Conservation (phyloP, 64 coral and sea anemone species). For the Catalaphyllia jardinei region DNA sequence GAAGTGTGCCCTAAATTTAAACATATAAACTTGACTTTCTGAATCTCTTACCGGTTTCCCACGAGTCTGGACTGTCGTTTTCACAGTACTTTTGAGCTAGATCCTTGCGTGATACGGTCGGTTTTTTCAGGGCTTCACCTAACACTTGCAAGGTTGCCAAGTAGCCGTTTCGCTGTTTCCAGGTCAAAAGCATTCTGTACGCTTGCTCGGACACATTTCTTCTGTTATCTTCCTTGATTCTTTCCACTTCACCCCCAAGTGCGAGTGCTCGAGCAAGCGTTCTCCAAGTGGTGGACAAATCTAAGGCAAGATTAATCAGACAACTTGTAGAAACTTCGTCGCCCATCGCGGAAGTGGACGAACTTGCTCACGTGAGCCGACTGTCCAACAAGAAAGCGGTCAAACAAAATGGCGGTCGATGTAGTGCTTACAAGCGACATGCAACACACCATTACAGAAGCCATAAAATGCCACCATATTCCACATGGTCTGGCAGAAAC, state of each 20-base stretch:
- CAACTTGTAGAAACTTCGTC: neutral
- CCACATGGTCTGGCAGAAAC: constrained; percentile 21
- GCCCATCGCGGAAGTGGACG: neutral
- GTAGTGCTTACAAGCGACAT: constrained; percentile 31
- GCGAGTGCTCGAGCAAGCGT: neutral
- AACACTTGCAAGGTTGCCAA: constrained; percentile 14
- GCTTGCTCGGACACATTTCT: constrained; percentile 6
- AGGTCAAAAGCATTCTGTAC: constrained; percentile 17
- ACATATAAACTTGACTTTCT: neutral
- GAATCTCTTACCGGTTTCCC: neutral
- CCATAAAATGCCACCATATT: neutral
- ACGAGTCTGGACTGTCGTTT: neutral
- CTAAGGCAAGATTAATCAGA: constrained; percentile 19
- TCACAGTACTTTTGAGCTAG: constrained; percentile 31
- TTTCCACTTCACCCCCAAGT: neutral
- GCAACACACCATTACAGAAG: constrained; percentile 34
- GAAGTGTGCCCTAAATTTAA: no score
- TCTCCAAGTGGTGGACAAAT: constrained; percentile 15
- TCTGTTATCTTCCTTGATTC: constrained; percentile 1
- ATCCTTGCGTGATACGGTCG: neutral
- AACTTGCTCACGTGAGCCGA: neutral
- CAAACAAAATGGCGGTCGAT: constrained; percentile 29
- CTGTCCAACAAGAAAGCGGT: neutral
- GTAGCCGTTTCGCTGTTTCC: neutral
- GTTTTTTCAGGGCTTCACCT: neutral